Conservation (phyloP, 2,113 vertebrate species). For the Chaenogobius annularis region DNA sequence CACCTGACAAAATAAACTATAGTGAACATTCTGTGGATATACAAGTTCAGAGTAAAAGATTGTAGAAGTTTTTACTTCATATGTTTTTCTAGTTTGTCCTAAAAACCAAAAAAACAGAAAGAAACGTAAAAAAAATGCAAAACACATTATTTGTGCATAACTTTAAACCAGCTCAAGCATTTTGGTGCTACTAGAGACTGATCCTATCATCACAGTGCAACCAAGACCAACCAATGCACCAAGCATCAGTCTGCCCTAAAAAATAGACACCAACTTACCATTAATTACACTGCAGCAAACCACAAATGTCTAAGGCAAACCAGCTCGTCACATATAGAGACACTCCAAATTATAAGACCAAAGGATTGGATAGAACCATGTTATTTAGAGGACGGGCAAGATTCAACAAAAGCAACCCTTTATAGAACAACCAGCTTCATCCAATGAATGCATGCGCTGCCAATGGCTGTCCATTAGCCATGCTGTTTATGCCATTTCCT, state of each 20-base stretch:
- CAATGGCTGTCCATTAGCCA: background rate
- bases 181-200: slow-evolving; percentile 11
- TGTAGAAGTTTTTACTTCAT: too few relatives aligned
- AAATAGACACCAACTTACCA: slow-evolving; percentile 47
- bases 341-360: slow-evolving; percentile 33
- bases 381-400: slow-evolving; percentile 32
- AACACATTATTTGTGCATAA: too few relatives aligned
- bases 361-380: slow-evolving; percentile 20
- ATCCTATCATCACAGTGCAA: slow-evolving; percentile 61
- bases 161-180: too few relatives aligned
- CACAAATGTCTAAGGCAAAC: slow-evolving; percentile 22
- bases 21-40: background rate
- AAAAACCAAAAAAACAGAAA: too few relatives aligned
- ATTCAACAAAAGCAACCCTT: slow-evolving; percentile 45
- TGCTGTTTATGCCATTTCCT: background rate
- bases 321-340: slow-evolving; percentile 30
- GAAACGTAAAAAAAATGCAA: too few relatives aligned
- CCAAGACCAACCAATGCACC: slow-evolving; percentile 51
- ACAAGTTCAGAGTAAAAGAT: slow-evolving; percentile 4
- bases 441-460: background rate
- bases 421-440: background rate
- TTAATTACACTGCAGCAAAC: slow-evolving; percentile 66
- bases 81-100: too few relatives aligned
- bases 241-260: slow-evolving; percentile 47
- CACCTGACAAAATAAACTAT: slow-evolving; percentile 1